Percentiles rank a stretch among this genome's conserved stretches.
phyloP scores from a whole-genome alignment of 2,797 vertebrate species.

The Enteromius anoplus region DNA sequence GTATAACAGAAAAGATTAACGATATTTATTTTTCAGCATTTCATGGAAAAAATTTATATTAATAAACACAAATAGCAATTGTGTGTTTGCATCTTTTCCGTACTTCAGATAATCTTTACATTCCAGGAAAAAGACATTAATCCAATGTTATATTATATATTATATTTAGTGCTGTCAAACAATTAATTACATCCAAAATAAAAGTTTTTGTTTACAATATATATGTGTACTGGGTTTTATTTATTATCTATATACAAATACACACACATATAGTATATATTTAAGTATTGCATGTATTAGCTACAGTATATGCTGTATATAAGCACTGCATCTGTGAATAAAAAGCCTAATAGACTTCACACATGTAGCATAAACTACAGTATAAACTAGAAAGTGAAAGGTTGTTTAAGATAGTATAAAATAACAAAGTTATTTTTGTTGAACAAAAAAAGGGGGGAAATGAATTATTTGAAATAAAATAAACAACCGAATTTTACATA shows the following conservation, averaged over 20 bases:
- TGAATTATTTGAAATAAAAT: neutral
- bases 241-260: too few relatives aligned
- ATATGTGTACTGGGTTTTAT: too few relatives aligned
- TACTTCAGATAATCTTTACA: neutral
- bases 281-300: too few relatives aligned
- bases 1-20: conserved; percentile 25
- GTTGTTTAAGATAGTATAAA: neutral
- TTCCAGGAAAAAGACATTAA: neutral
- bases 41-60: neutral
- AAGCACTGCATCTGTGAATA: neutral
- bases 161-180: neutral
- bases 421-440: neutral
- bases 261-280: too few relatives aligned
- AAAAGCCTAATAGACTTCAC: neutral
- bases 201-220: too few relatives aligned
- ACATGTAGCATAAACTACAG: too few relatives aligned
- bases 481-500: neutral
- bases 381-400: neutral
- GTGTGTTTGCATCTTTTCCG: neutral
- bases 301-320: too few relatives aligned
- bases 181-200: too few relatives aligned
- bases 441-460: neutral
- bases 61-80: neutral
- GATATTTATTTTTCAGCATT: neutral
- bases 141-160: neutral